These are phyloP conservation scores for Trilocha varians DNA, from an alignment of 2,888 invertebrate genomes.

Conservation along the genomic window DNA sequence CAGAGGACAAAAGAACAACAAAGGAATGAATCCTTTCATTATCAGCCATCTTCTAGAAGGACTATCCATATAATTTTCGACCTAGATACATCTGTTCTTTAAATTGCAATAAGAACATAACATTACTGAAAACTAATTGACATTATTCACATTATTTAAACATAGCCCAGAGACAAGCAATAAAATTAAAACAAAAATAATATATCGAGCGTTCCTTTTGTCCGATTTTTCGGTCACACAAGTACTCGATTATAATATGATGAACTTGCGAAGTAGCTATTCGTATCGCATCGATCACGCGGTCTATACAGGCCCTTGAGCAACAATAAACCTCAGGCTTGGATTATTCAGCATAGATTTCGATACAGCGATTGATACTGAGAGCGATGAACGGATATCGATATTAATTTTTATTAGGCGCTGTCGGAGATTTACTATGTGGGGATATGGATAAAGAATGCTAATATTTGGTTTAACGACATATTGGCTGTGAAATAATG, in stretches of 20 bases:
- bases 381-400: too few relatives aligned
- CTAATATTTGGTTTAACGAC: too few relatives aligned
- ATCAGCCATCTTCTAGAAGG: too few relatives aligned
- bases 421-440: background rate
- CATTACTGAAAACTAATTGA: too few relatives aligned
- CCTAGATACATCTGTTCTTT: too few relatives aligned
- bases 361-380: background rate
- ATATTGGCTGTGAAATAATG: too few relatives aligned
- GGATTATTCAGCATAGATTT: background rate
- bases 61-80: too few relatives aligned
- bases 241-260: conserved; percentile 29
- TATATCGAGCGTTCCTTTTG: conserved; percentile 2
- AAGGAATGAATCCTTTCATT: too few relatives aligned
- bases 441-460: too few relatives aligned
- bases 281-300: conserved; percentile 34
- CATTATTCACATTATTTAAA: too few relatives aligned
- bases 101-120: too few relatives aligned
- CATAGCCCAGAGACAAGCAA: background rate
- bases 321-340: conserved; percentile 15
- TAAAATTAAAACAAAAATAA: conserved; percentile 1
- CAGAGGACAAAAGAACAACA: too few relatives aligned
- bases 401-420: background rate
- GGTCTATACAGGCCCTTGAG: conserved; percentile 15
- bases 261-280: conserved; percentile 30
- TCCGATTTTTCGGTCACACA: conserved; percentile 15